These are phyloP conservation scores for Drosophila sturtevanti DNA, from an alignment of 1,140 invertebrate genomes.

Conservation along the genomic window DNA sequence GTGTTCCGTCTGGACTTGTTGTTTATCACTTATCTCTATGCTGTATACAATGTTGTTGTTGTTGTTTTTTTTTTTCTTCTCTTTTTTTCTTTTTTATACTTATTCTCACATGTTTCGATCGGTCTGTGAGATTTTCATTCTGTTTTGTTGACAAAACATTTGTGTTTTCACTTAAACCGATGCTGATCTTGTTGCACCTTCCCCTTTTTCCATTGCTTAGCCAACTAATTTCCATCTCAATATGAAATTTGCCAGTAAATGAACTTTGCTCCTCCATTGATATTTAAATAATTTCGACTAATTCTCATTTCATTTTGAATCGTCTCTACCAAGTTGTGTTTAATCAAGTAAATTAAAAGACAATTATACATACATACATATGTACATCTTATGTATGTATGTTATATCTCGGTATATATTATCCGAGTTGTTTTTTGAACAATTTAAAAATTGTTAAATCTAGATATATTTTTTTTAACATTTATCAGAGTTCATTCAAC, in stretches of 20 bases:
- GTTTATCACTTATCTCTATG: constrained; percentile 9
- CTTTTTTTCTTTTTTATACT: too few relatives aligned
- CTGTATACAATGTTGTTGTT: not conserved
- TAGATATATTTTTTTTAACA: too few relatives aligned
- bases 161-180: not conserved
- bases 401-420: too few relatives aligned
- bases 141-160: constrained; percentile 12
- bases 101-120: not conserved
- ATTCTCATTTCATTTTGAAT: not conserved
- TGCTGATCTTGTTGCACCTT: not conserved
- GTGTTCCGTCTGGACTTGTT: not conserved
- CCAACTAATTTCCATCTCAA: not conserved
- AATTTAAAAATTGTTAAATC: too few relatives aligned
- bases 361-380: too few relatives aligned
- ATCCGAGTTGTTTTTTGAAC: too few relatives aligned
- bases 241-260: not conserved
- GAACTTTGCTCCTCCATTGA: not conserved
- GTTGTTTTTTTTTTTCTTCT: too few relatives aligned
- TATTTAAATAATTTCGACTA: not conserved
- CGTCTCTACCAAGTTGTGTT: too few relatives aligned
- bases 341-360: too few relatives aligned
- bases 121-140: constrained; percentile 8
- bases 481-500: too few relatives aligned
- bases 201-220: not conserved
- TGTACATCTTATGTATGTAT: too few relatives aligned